A percentile compares a stretch with the other conserved stretches of the same genome.
Evolutionary conservation across 2,888 invertebrate species (phyloP).

Genomic region (Aradus depressus): DNA sequence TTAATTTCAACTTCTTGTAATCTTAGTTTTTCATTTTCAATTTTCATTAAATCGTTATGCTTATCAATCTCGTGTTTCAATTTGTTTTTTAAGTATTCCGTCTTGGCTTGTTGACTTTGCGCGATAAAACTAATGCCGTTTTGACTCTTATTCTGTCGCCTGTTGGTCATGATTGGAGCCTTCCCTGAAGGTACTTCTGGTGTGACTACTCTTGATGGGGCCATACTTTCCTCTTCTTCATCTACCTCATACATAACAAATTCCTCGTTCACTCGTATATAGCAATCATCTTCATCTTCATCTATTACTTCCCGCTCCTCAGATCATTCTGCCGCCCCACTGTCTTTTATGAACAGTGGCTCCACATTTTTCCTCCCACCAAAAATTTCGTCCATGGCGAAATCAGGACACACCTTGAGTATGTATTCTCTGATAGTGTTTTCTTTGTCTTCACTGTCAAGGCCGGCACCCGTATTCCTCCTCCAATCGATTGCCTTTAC

Average conservation of each 20-base stretch:
- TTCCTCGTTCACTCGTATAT: no score
- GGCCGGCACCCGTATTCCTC: constrained; percentile 6
- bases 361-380: neutral
- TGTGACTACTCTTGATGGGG: no score
- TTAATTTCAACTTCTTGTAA: neutral
- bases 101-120: neutral
- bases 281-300: no score
- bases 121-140: neutral
- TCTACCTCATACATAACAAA: no score
- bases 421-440: constrained; percentile 7
- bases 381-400: constrained; percentile 5
- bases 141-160: no score
- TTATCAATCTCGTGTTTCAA: neutral
- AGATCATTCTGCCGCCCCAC: neutral
- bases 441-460: constrained; percentile 6
- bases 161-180: no score
- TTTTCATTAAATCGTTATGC: neutral
- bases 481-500: constrained; percentile 1
- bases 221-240: no score
- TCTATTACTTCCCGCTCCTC: neutral
- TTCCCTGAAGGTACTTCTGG: no score
- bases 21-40: neutral
- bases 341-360: constrained; percentile 3
- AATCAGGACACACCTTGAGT: constrained; percentile 3
- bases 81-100: neutral